Evolutionary conservation across 2,113 vertebrate genomes (phyloP).

Genomic region (Aepyceros melampus): DNA sequence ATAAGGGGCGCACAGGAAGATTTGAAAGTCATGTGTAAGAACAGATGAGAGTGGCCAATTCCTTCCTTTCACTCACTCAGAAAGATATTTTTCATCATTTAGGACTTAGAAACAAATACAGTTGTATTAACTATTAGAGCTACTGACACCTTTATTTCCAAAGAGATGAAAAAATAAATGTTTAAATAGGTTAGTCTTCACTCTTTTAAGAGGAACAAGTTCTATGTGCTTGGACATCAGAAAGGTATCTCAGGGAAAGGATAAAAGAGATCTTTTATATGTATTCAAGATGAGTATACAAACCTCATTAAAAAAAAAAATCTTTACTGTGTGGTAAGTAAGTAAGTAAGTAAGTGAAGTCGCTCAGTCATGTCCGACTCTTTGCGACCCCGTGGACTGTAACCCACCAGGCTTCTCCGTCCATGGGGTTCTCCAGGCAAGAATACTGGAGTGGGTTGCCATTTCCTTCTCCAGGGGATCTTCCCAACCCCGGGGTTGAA

Average conservation of each 20-base stretch:
- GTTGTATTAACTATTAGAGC: neutral
- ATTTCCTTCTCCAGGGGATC: no score
- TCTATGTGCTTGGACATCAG: neutral
- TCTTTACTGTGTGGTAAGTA: neutral
- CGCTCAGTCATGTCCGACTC: no score
- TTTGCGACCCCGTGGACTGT: no score
- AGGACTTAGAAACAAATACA: neutral
- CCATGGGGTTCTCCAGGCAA: no score
- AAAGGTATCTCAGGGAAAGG: neutral
- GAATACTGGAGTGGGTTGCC: no score
- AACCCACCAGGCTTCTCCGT: no score
- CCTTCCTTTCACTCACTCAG: neutral
- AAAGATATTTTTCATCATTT: neutral
- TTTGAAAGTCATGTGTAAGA: neutral
- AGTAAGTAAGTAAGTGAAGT: no score
- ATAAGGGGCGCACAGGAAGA: neutral
- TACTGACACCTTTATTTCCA: neutral
- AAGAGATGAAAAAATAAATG: neutral
- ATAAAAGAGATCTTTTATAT: neutral
- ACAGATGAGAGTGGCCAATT: neutral
- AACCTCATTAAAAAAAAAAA: neutral
- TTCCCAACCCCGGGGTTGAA: no score
- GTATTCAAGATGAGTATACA: neutral
- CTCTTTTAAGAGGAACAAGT: neutral
- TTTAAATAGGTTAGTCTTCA: neutral